phyloP scores from a whole-genome alignment of 2,113 vertebrate species.

The Xiphorhynchus elegans region DNA sequence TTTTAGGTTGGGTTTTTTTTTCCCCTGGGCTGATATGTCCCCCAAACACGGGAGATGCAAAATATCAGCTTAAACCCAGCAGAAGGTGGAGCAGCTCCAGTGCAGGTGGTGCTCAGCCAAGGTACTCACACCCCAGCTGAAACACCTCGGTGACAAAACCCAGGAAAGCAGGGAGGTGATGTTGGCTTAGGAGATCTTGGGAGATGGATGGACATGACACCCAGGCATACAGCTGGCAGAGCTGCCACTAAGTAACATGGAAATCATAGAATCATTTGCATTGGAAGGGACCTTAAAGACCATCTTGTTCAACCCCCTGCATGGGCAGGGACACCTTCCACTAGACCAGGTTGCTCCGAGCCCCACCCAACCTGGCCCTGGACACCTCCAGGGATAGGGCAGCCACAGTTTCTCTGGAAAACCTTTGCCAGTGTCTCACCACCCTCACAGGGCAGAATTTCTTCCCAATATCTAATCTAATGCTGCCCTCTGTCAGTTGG shows the following conservation, averaged over 20 bases:
- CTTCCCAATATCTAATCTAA: neutral
- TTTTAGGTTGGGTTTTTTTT: neutral
- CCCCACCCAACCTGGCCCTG: neutral
- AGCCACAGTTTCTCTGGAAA: neutral
- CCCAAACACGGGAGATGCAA: too few species aligned
- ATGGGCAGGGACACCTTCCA: neutral
- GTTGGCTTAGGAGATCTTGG: neutral
- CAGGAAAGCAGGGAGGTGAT: neutral
- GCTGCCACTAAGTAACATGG: rapidly evolving
- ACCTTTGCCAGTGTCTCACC: neutral
- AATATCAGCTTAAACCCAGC: neutral
- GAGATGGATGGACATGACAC: neutral
- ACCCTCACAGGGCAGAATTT: neutral
- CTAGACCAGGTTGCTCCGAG: neutral
- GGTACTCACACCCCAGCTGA: neutral
- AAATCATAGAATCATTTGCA: neutral
- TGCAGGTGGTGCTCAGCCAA: neutral
- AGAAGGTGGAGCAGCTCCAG: neutral
- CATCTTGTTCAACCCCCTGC: neutral
- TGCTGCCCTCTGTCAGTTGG: neutral
- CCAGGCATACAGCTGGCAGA: neutral
- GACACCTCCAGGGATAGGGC: neutral
- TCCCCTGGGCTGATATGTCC: too few species aligned
- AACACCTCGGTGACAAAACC: rapidly evolving
- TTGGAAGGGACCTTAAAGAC: neutral